Evolutionary conservation across 2,113 vertebrate species (phyloP), one percentile per base, ranked within the genome.

Genomic region (Columba janthina): DNA sequence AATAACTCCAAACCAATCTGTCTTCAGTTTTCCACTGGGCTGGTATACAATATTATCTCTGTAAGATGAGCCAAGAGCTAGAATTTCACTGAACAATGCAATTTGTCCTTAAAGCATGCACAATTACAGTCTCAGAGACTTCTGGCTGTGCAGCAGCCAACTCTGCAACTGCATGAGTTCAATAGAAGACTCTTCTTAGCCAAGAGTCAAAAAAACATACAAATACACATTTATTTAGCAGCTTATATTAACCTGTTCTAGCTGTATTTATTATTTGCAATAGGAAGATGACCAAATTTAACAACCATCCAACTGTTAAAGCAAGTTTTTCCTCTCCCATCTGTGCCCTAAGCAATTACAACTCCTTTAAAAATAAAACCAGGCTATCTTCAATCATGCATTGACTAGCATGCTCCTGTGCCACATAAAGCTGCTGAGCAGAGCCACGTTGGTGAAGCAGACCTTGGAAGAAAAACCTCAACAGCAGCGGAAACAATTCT

Each of bases 61-160:
- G 15, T 21, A 75, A 93, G 57, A 51, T 57, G 88, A 90, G 82
- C 65, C 78, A 95, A 86, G 88, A 90, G 72, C 38, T 89, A 83
- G 65, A 69, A 93, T 95, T 93, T 44, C 90, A 80, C 34, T 40
- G 76, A 92, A 93, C 75, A 92, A 93, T 74, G 42, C 48, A 28
- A 67, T 94, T 69, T 92, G 85, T 81, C 56, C 65, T 94, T 90
- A 83, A 88, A 77, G 20, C 51, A 56, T 11, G 12, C 50, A 91
- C 64, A 80, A 53, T 14, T 77, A 64, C 89, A 5, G 8, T 32
- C 87, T 77, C 20, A 3, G 81, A 91, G 76, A 42, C 57, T 78
- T 94, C 66, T 73, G 95, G 77, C 72, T 93, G 92, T 77, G 93
- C 21, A 75, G 79, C 40, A 57, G 90, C 94, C 90, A 95, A 56